phyloP scores from a whole-genome alignment of 2,888 invertebrate genomes.

The Fragum sueziense region DNA sequence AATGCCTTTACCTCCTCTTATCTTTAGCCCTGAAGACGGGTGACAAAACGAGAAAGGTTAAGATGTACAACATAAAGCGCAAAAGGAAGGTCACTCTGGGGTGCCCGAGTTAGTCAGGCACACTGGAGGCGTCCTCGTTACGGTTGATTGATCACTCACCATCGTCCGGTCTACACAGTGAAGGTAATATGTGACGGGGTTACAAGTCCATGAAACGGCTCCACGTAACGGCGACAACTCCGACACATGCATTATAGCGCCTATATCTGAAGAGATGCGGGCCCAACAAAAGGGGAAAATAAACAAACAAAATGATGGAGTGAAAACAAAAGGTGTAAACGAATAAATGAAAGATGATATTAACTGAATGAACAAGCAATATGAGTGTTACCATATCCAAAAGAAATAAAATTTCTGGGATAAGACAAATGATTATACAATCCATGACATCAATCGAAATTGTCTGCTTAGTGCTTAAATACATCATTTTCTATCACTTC shows the following conservation, averaged over 20 bases:
- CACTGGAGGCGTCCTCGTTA: background rate
- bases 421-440: too few species aligned
- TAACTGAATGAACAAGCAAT: too few species aligned
- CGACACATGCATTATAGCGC: conserved; percentile 98
- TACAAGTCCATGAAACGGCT: conserved; percentile 99
- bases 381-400: too few species aligned
- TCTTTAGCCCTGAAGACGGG: too few species aligned
- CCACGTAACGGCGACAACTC: conserved; percentile 98
- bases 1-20: too few species aligned
- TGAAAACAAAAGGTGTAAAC: background rate
- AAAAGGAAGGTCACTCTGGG: conserved; percentile 17
- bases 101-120: conserved; percentile 9
- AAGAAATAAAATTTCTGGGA: too few species aligned
- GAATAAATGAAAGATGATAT: background rate
- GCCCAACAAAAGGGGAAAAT: background rate
- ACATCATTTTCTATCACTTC: too few species aligned
- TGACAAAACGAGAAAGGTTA: too few species aligned
- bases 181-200: conserved; percentile 98
- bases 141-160: conserved; percentile 73
- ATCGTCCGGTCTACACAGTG: conserved; percentile 97
- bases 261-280: conserved; percentile 88
- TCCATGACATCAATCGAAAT: too few species aligned
- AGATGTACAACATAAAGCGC: conserved; percentile 5
- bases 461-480: too few species aligned
- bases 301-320: conserved; percentile 27